Evolutionary conservation across 1,140 invertebrate genomes (phyloP), one percentile per base, ranked within the genome.

Genomic region (Hyphantria cunea): DNA sequence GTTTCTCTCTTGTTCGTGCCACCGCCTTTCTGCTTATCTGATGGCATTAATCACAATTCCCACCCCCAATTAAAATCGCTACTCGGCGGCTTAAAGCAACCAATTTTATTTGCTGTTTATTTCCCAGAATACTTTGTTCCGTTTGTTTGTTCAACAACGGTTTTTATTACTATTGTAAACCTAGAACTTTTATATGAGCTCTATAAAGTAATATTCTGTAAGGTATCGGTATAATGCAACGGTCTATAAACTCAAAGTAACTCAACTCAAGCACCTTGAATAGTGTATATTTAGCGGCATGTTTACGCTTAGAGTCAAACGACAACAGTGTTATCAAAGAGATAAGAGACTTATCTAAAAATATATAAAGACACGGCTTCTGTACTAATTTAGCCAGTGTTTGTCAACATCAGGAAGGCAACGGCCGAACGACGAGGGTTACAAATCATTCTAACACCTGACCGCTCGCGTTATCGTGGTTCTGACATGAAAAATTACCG

Each of bases 1-100:
- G 37, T 58, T 76, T 78, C 72, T 80, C 60, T 54, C 58, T 80
- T 70, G 76, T 82, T 64, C 82, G 80, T 86, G 82, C 78, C 59
- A 59, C 63, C 71, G 71, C 65, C 68, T 78, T 80, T 67, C 66
- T 63, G 73, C 74, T 82, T 89, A 90, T 90, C 88, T 78, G 84
- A 87, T 86, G 75, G 75, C 85, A 88, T 90, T 90, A 88, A 90
- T 90, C 88, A 90, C 86, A 88, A 90, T 86, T 82, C 78, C 78
- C 82, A 84, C 81, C 86, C 84, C 81, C 88, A 88, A 90, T 90
- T 90, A 89, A 86, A 88, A 86, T 65, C 72, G 71, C 72, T 79
- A 76, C 74, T 72, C 66, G 69, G 71, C 66, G 75, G 70, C 66
- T 71, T 76, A 80, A 70, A 70, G 69, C 70, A 75, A 69, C 65